Percentiles rank a stretch among this genome's conserved stretches.
phyloP scores from a whole-genome alignment of 2,888 invertebrate genomes.

The Agrochola lychnidis region DNA sequence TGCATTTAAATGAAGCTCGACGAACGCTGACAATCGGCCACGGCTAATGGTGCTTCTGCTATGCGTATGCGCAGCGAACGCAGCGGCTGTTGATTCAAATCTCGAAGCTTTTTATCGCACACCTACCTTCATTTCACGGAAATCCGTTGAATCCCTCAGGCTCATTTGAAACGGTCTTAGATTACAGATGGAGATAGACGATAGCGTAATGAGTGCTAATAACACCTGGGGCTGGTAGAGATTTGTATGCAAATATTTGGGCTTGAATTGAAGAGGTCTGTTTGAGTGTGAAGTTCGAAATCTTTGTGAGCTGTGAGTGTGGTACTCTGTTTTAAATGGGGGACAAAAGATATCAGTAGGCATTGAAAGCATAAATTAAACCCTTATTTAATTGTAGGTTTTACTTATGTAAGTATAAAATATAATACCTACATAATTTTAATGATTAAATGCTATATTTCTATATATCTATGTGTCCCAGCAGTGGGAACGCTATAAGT shows the following conservation, averaged over 20 bases:
- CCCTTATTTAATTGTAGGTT: not conserved
- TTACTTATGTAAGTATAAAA: not conserved
- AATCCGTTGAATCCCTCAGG: conserved; percentile 61
- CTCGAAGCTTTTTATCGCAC: conserved; percentile 66
- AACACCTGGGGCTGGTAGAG: conserved; percentile 28
- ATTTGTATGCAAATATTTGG: conserved; percentile 30
- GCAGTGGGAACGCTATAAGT: too few relatives aligned
- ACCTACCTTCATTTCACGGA: conserved; percentile 54
- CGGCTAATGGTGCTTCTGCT: conserved; percentile 62
- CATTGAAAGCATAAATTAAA: not conserved
- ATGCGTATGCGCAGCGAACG: conserved; percentile 50
- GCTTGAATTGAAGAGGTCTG: conserved; percentile 1
- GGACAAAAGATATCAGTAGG: not conserved
- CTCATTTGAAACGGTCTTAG: conserved; percentile 56
- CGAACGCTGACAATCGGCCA: conserved; percentile 39
- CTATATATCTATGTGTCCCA: too few relatives aligned
- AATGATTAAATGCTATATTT: too few relatives aligned
- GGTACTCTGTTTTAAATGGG: conserved; percentile 1
- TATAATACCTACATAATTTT: too few relatives aligned
- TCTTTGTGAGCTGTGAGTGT: not conserved
- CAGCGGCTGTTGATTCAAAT: conserved; percentile 66
- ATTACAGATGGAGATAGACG: conserved; percentile 51
- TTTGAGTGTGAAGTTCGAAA: conserved; percentile 43
- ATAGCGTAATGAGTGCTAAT: conserved; percentile 31
- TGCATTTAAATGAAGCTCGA: conserved; percentile 56